Conservation (phyloP, 2,888 invertebrate genomes). For the Myopa tessellatipennis region DNA sequence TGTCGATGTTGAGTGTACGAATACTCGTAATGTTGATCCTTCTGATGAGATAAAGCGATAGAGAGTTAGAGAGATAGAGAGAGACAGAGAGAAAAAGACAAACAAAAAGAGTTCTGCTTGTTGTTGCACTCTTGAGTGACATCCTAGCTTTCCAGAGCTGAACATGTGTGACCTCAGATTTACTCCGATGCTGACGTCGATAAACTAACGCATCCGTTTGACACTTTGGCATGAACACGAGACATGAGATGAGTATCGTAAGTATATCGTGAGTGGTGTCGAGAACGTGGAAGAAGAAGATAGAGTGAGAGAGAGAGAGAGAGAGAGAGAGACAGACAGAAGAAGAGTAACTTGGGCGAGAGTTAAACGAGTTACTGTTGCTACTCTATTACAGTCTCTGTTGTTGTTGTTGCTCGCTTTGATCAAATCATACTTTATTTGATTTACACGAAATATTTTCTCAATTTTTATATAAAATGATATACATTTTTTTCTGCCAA, state of each 20-base stretch:
- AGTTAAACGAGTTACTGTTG: too few relatives aligned
- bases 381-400: too few relatives aligned
- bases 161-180: slow-evolving; percentile 6
- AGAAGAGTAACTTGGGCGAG: neutral
- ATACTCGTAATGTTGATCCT: neutral
- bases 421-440: too few relatives aligned
- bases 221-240: neutral
- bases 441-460: too few relatives aligned
- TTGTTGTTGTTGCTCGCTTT: too few relatives aligned
- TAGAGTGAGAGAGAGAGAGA: too few relatives aligned
- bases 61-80: too few relatives aligned
- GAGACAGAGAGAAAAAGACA: neutral
- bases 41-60: too few relatives aligned
- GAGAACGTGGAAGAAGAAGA: neutral
- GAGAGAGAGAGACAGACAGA: too few relatives aligned
- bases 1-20: neutral
- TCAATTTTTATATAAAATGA: too few relatives aligned
- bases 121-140: neutral
- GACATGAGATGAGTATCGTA: neutral
- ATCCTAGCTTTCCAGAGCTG: neutral
- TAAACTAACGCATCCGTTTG: neutral
- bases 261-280: neutral
- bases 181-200: slow-evolving; percentile 1
- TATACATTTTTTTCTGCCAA: too few relatives aligned
- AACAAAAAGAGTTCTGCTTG: neutral